Conservation (phyloP, 2,888 invertebrate genomes). For the Slavum lentiscoides region DNA sequence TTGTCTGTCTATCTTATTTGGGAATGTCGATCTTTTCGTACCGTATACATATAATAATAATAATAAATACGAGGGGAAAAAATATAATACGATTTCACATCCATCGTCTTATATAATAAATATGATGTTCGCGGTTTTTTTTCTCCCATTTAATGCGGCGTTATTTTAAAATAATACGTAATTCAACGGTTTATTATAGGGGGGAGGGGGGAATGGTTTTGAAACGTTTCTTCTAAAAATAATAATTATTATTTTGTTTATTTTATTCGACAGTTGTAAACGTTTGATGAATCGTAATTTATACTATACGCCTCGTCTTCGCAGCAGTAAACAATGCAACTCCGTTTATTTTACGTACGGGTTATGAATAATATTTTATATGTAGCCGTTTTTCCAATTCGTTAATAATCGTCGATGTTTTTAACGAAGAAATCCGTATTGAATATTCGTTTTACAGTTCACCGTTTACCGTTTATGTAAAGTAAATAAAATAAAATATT, state of each 20-base stretch:
- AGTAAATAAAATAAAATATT: no score
- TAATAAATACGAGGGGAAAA: not conserved
- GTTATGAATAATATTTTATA: no score
- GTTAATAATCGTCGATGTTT: no score
- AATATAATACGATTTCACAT: not conserved
- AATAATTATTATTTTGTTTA: no score
- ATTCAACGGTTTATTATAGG: no score
- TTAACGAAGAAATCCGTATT: no score
- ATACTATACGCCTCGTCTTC: not conserved
- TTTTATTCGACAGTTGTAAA: slow-evolving; percentile 11
- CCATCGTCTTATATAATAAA: not conserved
- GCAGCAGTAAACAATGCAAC: not conserved
- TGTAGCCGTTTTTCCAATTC: no score
- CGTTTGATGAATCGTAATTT: not conserved
- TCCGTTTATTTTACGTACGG: not conserved
- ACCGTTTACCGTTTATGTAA: no score
- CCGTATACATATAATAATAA: not conserved
- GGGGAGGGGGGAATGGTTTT: no score
- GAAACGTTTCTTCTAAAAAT: not conserved
- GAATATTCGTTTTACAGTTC: no score
- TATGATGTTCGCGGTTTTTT: not conserved
- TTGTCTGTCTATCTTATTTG: slow-evolving; percentile 29
- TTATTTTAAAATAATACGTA: not conserved
- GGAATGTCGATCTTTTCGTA: slow-evolving; percentile 12
- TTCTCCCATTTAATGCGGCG: not conserved